These are phyloP conservation scores for Hirudinaria manillensis DNA, from an alignment of 2,888 invertebrate species.

Conservation along the genomic window DNA sequence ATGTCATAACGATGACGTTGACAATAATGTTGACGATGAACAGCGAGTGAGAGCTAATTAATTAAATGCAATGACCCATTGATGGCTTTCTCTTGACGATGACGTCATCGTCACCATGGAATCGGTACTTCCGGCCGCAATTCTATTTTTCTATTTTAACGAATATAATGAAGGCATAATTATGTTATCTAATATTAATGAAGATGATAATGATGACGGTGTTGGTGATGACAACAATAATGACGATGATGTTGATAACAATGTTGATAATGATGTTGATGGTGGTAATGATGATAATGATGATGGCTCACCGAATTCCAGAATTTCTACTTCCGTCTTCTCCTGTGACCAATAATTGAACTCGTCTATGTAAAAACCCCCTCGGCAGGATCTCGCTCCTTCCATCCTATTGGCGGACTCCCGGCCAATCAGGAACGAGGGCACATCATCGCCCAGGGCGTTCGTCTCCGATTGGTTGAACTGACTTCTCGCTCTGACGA, in stretches of 20 bases:
- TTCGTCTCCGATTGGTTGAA: neutral
- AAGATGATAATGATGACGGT: slow-evolving; percentile 24
- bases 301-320: slow-evolving; percentile 9
- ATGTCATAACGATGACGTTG: slow-evolving; percentile 15
- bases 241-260: slow-evolving; percentile 29
- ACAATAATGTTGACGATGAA: neutral
- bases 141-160: too few relatives aligned
- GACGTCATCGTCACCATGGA: too few relatives aligned
- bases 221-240: slow-evolving; percentile 32
- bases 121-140: too few relatives aligned
- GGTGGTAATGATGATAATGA: slow-evolving; percentile 15
- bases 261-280: slow-evolving; percentile 31
- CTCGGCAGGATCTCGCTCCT: neutral
- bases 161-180: too few relatives aligned
- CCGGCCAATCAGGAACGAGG: slow-evolving; percentile 15
- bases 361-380: slow-evolving; percentile 17
- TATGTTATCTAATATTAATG: too few relatives aligned
- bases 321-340: neutral
- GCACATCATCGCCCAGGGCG: too few relatives aligned
- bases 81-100: too few relatives aligned
- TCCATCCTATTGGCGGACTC: neutral
- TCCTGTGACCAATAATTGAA: slow-evolving; percentile 27
- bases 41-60: too few relatives aligned
- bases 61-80: too few relatives aligned
- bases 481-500: neutral